Conservation (phyloP, 37 sponge, comb jelly and placozoan species). For the Petrosia ficiformis region DNA sequence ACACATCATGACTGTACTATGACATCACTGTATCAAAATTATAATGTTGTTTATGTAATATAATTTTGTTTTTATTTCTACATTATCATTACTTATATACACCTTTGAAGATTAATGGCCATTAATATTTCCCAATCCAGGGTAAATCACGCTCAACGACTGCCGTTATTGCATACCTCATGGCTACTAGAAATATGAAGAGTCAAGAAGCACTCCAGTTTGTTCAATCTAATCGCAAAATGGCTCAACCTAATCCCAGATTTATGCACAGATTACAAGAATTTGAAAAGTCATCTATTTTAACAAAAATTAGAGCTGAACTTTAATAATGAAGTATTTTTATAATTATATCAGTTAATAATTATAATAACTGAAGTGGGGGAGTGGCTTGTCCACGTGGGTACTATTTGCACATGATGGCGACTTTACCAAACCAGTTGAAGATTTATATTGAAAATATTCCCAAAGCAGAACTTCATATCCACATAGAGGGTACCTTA, state of each 20-base stretch:
- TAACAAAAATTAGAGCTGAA: slow-evolving; percentile 24
- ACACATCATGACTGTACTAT: too few relatives aligned
- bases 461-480: slow-evolving; percentile 77
- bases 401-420: too few relatives aligned
- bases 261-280: slow-evolving; percentile 40
- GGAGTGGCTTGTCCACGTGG: too few relatives aligned
- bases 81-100: too few relatives aligned
- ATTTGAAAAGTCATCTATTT: slow-evolving; percentile 43
- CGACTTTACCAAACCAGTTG: not conserved
- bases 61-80: too few relatives aligned
- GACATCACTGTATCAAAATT: too few relatives aligned
- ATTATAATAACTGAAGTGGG: too few relatives aligned
- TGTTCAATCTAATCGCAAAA: slow-evolving; percentile 48
- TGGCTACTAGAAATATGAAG: slow-evolving; percentile 34
- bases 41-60: too few relatives aligned
- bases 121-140: too few relatives aligned
- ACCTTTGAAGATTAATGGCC: too few relatives aligned
- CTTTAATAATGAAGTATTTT: too few relatives aligned
- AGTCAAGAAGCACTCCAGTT: slow-evolving; percentile 24
- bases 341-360: too few relatives aligned
- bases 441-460: slow-evolving; percentile 34
- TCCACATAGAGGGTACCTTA: slow-evolving; percentile 81
- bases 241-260: slow-evolving; percentile 80
- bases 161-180: slow-evolving; percentile 73
- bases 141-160: slow-evolving; percentile 84